These are phyloP conservation scores for Pan troglodytes DNA, from an alignment of 2,113 vertebrate genomes.

Conservation along the genomic window NHGRI_mPanTro3-v2.1_pri NC_072398.2:179689501-179690000, in stretches of 20 bases:
- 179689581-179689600: not conserved
- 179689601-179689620: not conserved
- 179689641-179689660: not conserved
- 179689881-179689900: not conserved
- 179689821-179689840: not conserved
- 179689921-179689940: not conserved
- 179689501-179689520: not conserved
- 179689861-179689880: not conserved
- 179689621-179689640: not conserved
- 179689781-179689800: not conserved
- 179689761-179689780: not conserved
- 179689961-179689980: slow-evolving; percentile 51
- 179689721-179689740: not conserved
- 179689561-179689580: not conserved
- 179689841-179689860: not conserved
- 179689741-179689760: not conserved
- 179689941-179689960: too few species aligned
- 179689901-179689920: not conserved
- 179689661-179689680: not conserved
- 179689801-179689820: slow-evolving; percentile 2
- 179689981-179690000: slow-evolving; percentile 55
- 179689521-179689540: not conserved
- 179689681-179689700: not conserved
- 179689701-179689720: not conserved
- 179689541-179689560: not conserved